phyloP scores from a whole-genome alignment of 2,797 vertebrate genomes.

The Oryzias dopingdopingensis region DNA sequence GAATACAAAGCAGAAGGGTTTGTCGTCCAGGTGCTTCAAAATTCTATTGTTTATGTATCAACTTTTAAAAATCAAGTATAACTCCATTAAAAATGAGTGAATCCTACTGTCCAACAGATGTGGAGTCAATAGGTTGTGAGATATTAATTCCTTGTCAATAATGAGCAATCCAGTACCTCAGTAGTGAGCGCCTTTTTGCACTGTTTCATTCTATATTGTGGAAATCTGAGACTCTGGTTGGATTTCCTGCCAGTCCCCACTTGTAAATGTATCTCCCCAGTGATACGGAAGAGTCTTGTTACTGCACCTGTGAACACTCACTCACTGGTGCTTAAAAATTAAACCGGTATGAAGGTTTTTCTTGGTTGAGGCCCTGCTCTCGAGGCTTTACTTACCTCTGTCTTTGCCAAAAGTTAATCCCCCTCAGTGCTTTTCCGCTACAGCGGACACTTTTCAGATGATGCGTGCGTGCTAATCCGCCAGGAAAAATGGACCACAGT shows the following conservation, averaged over 20 bases:
- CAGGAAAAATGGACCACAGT: background rate
- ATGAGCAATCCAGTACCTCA: background rate
- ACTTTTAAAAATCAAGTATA: background rate
- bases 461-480: background rate
- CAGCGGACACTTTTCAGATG: slow-evolving; percentile 23
- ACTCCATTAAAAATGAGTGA: background rate
- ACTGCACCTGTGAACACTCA: slow-evolving; percentile 34
- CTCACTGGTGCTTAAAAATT: slow-evolving; percentile 69
- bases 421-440: slow-evolving; percentile 6
- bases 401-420: slow-evolving; percentile 19
- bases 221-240: slow-evolving; percentile 33
- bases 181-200: background rate
- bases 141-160: background rate
- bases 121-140: background rate
- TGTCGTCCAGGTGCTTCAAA: no score
- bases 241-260: slow-evolving; percentile 38
- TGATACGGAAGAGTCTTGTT: slow-evolving; percentile 49
- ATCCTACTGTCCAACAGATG: background rate
- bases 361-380: slow-evolving; percentile 39
- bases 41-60: no score
- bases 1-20: no score
- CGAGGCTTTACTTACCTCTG: slow-evolving; percentile 53
- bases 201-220: slow-evolving; percentile 5
- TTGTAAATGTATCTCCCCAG: slow-evolving; percentile 20
- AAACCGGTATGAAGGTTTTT: slow-evolving; percentile 54